phyloP scores from a whole-genome alignment of 2,797 vertebrate species.

The Euthynnus affinis region DNA sequence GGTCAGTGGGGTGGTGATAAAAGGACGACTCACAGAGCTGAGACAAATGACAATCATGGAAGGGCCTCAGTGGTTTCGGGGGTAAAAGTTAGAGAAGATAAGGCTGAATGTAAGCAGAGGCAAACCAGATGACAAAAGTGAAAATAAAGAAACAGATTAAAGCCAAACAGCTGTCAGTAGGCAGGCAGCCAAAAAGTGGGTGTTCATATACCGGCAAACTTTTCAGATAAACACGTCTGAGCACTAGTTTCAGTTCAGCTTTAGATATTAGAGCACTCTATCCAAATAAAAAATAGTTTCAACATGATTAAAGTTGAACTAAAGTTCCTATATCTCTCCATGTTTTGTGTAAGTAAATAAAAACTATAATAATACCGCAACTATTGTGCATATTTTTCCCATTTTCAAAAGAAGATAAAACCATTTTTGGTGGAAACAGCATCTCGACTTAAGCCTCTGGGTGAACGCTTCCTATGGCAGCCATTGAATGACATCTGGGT shows the following conservation, averaged over 20 bases:
- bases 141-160: neutral
- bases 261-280: neutral
- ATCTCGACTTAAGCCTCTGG: too few relatives aligned
- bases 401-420: neutral
- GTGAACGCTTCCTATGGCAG: too few relatives aligned
- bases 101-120: constrained; percentile 21
- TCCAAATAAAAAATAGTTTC: neutral
- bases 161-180: constrained; percentile 1
- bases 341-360: neutral
- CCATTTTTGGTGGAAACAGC: neutral
- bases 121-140: neutral
- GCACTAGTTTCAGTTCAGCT: neutral
- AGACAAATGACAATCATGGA: constrained; percentile 10
- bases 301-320: neutral
- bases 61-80: neutral
- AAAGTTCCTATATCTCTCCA: neutral
- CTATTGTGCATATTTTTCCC: neutral
- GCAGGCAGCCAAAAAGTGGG: neutral
- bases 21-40: constrained; percentile 46
- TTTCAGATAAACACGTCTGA: neutral
- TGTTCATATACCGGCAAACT: neutral
- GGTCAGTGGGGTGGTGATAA: constrained; percentile 30
- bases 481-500: too few relatives aligned
- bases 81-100: constrained; percentile 15
- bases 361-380: neutral